Conservation (phyloP, 1,140 invertebrate species). For the Cherax quadricarinatus region DNA sequence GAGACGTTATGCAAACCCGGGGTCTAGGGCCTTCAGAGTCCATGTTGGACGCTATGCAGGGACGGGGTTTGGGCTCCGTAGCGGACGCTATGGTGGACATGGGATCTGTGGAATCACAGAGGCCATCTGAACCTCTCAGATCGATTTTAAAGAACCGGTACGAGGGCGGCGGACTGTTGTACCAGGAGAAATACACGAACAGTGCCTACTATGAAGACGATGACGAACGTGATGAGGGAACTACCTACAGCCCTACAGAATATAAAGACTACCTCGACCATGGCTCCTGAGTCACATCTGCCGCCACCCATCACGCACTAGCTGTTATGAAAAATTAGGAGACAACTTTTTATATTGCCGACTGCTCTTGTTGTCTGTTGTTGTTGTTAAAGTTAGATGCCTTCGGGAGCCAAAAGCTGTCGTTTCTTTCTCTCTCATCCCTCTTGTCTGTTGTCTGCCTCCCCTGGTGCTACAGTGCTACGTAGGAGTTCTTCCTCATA, state of each 20-base stretch:
- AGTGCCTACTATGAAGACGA: constrained; percentile 64
- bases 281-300: constrained; percentile 48
- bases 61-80: background rate
- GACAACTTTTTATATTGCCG: constrained; percentile 46
- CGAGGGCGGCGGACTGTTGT: constrained; percentile 62
- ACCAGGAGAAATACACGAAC: constrained; percentile 56
- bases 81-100: constrained; percentile 29
- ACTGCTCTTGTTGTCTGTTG: constrained; percentile 58
- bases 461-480: constrained; percentile 11
- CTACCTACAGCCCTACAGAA: constrained; percentile 56
- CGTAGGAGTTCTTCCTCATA: constrained; percentile 10
- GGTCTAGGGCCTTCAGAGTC: constrained; percentile 18
- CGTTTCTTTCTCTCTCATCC: background rate
- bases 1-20: constrained; percentile 30
- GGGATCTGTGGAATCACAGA: constrained; percentile 23
- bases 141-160: constrained; percentile 30
- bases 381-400: constrained; percentile 56
- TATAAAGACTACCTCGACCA: constrained; percentile 66
- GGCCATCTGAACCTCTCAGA: constrained; percentile 49
- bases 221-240: constrained; percentile 34
- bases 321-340: constrained; percentile 5
- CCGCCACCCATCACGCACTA: constrained; percentile 9
- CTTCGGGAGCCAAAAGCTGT: constrained; percentile 41
- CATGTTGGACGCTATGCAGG: constrained; percentile 26
- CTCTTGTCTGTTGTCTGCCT: background rate